phyloP scores from a whole-genome alignment of 1,140 invertebrate genomes.

The Lerema accius region DNA sequence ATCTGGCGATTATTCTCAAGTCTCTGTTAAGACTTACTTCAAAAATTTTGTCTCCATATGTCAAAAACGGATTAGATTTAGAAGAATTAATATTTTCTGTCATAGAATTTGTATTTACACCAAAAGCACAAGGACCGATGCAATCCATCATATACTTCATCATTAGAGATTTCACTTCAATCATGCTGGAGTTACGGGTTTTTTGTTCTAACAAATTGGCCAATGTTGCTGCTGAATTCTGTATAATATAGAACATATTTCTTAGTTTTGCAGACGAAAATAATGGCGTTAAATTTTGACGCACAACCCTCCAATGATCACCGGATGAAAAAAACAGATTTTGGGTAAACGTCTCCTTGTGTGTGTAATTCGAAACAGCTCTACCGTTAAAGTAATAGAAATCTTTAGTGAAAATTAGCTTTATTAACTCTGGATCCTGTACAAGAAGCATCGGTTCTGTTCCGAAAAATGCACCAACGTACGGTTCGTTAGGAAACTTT shows the following conservation, averaged over 20 bases:
- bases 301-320: conserved; percentile 82
- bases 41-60: conserved; percentile 67
- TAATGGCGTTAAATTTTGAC: conserved; percentile 83
- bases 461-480: conserved; percentile 70
- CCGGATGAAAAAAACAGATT: conserved; percentile 69
- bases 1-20: conserved; percentile 32
- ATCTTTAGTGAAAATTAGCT: conserved; percentile 76
- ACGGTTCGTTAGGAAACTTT: conserved; percentile 57
- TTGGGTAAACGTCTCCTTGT: conserved; percentile 53
- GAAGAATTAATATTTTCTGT: conserved; percentile 8
- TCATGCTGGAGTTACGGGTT: no score
- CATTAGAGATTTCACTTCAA: conserved; percentile 74
- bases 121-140: conserved; percentile 84
- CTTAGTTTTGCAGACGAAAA: conserved; percentile 85
- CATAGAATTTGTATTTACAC: conserved; percentile 82
- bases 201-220: no score
- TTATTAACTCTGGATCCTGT: conserved; percentile 77
- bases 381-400: conserved; percentile 81
- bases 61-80: conserved; percentile 80
- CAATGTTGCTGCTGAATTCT: conserved; percentile 60
- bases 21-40: conserved; percentile 36
- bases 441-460: conserved; percentile 71
- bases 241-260: conserved; percentile 81
- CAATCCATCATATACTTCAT: conserved; percentile 83
- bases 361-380: conserved; percentile 72